phyloP scores from a whole-genome alignment of 1,140 invertebrate genomes.

The Caenorhabditis latens region DNA sequence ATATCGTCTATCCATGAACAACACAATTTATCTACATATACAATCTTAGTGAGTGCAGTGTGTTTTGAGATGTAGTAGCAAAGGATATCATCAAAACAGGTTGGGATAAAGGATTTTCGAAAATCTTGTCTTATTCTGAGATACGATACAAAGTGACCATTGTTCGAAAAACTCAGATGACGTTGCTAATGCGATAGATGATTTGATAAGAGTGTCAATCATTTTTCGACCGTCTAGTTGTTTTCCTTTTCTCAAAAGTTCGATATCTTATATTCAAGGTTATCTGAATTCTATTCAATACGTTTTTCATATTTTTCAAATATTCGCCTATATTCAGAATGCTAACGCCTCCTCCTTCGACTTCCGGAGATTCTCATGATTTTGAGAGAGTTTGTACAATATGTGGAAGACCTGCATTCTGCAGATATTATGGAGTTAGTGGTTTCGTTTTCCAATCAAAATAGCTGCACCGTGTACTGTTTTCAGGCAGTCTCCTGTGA shows the following conservation, averaged over 20 bases:
- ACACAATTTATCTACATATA: neutral
- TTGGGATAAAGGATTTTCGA: neutral
- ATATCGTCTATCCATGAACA: neutral
- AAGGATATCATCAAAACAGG: neutral
- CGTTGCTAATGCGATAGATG: neutral
- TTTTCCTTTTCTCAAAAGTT: neutral
- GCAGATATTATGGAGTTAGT: constrained; percentile 14
- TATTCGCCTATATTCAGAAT: neutral
- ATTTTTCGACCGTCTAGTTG: neutral
- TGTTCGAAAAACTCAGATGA: neutral
- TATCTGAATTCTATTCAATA: no score
- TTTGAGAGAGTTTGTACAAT: constrained; percentile 17
- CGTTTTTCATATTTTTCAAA: no score
- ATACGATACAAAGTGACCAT: neutral
- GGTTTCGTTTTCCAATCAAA: neutral
- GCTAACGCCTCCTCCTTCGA: neutral
- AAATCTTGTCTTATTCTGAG: neutral
- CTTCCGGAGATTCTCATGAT: neutral
- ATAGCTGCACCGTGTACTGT: neutral
- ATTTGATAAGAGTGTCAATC: constrained; percentile 3
- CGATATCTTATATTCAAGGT: no score
- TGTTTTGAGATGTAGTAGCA: neutral
- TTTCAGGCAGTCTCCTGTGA: neutral
- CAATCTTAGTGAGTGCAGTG: neutral
- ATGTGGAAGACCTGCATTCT: neutral